phyloP scores from a whole-genome alignment of 2,888 invertebrate genomes.

The Himalopsyche kuldschensis region DNA sequence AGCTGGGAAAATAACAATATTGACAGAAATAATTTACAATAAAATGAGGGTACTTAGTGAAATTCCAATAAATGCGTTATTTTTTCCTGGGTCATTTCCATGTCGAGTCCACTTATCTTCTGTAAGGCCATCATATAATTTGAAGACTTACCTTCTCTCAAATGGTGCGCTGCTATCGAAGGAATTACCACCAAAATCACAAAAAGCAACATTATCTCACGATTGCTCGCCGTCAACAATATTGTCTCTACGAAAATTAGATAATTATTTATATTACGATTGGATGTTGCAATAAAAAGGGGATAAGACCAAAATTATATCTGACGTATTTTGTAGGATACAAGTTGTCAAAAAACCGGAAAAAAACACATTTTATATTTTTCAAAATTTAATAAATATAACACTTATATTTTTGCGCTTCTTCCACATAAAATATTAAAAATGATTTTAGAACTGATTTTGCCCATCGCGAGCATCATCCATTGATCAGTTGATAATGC shows the following conservation, averaged over 20 bases:
- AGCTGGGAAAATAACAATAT: background rate
- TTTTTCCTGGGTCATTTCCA: background rate
- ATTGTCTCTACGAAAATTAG: background rate
- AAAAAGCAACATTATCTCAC: background rate
- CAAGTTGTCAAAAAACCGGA: background rate
- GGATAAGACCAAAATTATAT: no score
- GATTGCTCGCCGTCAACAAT: background rate
- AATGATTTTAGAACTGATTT: no score
- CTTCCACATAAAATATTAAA: no score
- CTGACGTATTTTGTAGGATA: background rate
- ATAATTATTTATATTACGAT: no score
- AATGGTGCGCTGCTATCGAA: background rate
- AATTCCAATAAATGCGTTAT: background rate
- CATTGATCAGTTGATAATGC: no score
- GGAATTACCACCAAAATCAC: background rate
- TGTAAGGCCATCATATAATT: background rate
- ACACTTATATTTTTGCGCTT: no score
- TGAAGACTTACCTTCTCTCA: background rate
- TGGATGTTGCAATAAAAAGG: no score
- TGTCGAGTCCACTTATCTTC: background rate
- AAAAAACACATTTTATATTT: no score
- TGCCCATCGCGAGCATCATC: no score
- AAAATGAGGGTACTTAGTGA: background rate
- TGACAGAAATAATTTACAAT: background rate
- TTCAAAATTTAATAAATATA: no score